Conservation (phyloP, 2,113 vertebrate species). For the Andinoacara biseriatus region DNA sequence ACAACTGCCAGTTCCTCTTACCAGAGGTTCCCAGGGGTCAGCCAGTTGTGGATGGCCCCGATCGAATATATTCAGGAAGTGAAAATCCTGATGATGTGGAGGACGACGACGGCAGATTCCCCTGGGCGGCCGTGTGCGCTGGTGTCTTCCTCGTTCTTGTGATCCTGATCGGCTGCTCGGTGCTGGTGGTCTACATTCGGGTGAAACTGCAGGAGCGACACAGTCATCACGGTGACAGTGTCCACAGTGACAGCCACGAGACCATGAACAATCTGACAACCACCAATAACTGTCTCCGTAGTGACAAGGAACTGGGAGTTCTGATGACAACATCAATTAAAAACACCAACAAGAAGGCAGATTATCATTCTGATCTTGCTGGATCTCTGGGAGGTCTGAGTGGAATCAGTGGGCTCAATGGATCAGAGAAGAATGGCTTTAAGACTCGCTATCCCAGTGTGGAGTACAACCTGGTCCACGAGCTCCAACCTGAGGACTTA, state of each 20-base stretch:
- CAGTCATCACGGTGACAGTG: slow-evolving; percentile 81
- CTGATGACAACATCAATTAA: slow-evolving; percentile 92
- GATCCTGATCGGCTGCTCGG: slow-evolving; percentile 89
- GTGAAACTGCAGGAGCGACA: slow-evolving; percentile 87
- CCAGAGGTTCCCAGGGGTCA: slow-evolving; percentile 83
- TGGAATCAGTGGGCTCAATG: slow-evolving; percentile 69
- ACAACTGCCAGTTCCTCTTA: slow-evolving; percentile 95
- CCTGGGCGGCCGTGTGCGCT: slow-evolving; percentile 92
- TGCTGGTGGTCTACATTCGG: slow-evolving; percentile 87
- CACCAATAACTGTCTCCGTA: slow-evolving; percentile 89
- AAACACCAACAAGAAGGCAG: slow-evolving; percentile 97
- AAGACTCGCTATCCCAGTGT: slow-evolving; percentile 89
- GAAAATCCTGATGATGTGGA: slow-evolving; percentile 63
- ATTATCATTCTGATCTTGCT: slow-evolving; percentile 87
- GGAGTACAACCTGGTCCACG: slow-evolving; percentile 97
- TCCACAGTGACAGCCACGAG: slow-evolving; percentile 86
- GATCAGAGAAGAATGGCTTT: slow-evolving; percentile 87
- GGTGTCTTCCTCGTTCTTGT: slow-evolving; percentile 91
- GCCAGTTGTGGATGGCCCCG: slow-evolving; percentile 81
- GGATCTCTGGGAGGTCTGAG: slow-evolving; percentile 72
- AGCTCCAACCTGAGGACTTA: slow-evolving; percentile 86
- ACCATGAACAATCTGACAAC: slow-evolving; percentile 96
- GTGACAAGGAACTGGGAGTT: slow-evolving; percentile 89
- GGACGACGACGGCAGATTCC: slow-evolving; percentile 80
- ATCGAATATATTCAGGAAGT: slow-evolving; percentile 82